phyloP scores from a whole-genome alignment of 2,797 vertebrate genomes.

The Masticophis lateralis region DNA sequence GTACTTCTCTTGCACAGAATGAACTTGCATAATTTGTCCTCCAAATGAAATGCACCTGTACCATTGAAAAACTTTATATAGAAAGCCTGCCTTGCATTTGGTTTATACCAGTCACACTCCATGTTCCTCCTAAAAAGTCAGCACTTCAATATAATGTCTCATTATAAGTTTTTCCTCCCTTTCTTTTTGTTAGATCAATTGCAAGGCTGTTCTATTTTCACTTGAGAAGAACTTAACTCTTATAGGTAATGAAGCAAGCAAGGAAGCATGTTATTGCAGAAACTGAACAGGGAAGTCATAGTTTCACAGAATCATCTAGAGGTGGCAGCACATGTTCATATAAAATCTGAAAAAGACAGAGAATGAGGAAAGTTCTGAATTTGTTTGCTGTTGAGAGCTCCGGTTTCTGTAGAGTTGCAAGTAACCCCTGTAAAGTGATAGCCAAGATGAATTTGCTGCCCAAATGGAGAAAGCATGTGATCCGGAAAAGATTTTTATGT shows the following conservation, averaged over 20 bases:
- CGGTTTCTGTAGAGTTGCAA: background rate
- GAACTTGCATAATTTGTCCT: background rate
- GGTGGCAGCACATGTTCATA: conserved; percentile 72
- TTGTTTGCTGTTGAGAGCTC: background rate
- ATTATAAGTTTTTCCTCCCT: background rate
- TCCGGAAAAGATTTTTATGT: background rate
- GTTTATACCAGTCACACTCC: background rate
- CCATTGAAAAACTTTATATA: background rate
- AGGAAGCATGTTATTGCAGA: fast-evolving
- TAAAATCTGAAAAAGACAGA: background rate
- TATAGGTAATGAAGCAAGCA: background rate
- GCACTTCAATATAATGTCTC: background rate
- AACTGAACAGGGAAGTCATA: background rate
- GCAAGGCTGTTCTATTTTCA: background rate
- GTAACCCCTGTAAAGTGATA: background rate
- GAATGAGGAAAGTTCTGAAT: background rate
- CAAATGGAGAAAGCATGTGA: background rate
- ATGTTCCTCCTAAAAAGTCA: background rate
- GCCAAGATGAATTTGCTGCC: conserved; percentile 6
- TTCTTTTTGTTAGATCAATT: background rate
- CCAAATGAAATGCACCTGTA: background rate
- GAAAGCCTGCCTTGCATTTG: background rate
- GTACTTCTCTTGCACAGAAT: background rate
- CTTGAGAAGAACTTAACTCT: background rate
- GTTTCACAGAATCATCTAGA: conserved; percentile 47